Conservation (phyloP, 2,888 invertebrate species). For the Perizoma affinitatum region DNA sequence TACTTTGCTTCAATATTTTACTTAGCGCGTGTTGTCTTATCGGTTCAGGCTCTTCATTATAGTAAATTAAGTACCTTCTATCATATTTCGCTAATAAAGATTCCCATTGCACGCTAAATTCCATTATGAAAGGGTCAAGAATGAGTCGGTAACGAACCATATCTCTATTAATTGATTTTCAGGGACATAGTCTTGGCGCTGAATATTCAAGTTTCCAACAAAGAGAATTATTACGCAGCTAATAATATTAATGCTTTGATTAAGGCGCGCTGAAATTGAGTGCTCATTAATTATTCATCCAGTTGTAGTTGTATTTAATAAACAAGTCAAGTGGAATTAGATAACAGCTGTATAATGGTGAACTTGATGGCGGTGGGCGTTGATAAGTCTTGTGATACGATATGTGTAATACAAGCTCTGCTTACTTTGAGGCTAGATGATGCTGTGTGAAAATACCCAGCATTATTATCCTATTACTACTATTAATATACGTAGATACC, state of each 20-base stretch:
- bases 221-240: slow-evolving; percentile 61
- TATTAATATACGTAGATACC: too few species aligned
- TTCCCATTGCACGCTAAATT: slow-evolving; percentile 52
- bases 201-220: slow-evolving; percentile 48
- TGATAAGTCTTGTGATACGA: too few species aligned
- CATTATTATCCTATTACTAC: too few species aligned
- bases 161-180: slow-evolving; percentile 71
- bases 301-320: slow-evolving; percentile 34
- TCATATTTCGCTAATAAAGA: slow-evolving; percentile 34
- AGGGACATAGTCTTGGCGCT: slow-evolving; percentile 38
- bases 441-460: too few species aligned
- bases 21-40: background rate
- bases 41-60: background rate
- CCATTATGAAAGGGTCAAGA: slow-evolving; percentile 66
- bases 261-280: slow-evolving; percentile 61
- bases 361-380: too few species aligned
- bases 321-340: slow-evolving; percentile 21
- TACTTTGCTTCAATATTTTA: too few species aligned
- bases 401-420: too few species aligned
- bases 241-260: slow-evolving; percentile 61
- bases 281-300: slow-evolving; percentile 56
- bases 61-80: slow-evolving; percentile 1
- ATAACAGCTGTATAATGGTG: background rate
- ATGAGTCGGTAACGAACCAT: slow-evolving; percentile 62
- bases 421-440: too few species aligned